Evolutionary conservation across 2,888 invertebrate species (phyloP), one percentile per base, ranked within the genome.

Genomic region (Idaea straminata): DNA sequence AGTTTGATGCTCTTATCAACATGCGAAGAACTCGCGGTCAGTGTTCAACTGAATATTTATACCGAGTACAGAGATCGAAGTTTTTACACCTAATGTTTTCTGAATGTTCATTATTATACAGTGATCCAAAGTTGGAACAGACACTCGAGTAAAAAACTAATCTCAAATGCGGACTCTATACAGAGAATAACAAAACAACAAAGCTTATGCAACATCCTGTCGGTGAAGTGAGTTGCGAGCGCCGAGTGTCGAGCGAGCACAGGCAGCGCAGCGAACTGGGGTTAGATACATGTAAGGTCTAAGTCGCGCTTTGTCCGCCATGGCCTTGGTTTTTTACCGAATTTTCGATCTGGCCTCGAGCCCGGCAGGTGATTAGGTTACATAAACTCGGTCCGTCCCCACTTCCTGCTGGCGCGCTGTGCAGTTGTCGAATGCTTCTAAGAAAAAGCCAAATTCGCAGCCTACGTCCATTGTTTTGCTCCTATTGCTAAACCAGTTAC

Each of bases 161-260:
- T 91, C 83, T 86, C 83, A 89, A 89, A 90, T 91, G 87, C 82
- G 80, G 85, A 77, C 81, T 84, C 79, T 81, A 82, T 82, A 84
- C 75, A 82, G 72, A 81, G 85, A 84, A 88, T 88, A 90, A 92
- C 87, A 91, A 91, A 91, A 89, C 90, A 87, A 89, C 88, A 85
- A 87, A 86, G 86, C 87, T 92, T 92, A 92, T 92, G 91, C 91
- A 92, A 92, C 89, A 92, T 91, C 91, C 92, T 91, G 91, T 86
- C 87, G 68, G 72, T 71, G 68, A 60, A 80, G 80, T 81, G 80
- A 81, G 76, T 79, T 79, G 77, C 76, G 75, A 77, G 77, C 67
- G 79, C 77, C 79, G 78, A 81, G 25, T 58, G 58, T 3, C 25
- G 25, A 25, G 25, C 25, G 25, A 25, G 25, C 3, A 25, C 3